Evolutionary conservation across 2,888 invertebrate species (phyloP), one percentile per base, ranked within the genome.

Genomic region (Leptogaster cylindrica): DNA sequence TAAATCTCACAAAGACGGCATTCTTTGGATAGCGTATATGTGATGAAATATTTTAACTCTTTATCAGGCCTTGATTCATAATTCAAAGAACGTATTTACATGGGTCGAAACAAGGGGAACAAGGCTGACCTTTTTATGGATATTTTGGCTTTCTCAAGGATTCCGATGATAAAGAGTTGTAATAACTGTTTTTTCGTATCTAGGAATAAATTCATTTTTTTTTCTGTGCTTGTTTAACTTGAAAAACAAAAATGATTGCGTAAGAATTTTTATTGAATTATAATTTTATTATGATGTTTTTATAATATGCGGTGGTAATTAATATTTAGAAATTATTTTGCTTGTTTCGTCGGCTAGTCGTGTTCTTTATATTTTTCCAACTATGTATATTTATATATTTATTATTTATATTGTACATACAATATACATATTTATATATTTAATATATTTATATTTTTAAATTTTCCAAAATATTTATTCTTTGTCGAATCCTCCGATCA

Each of bases 21-120:
- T 48, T 48, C 44, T 18, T 16, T 12, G 7, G 14, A 8, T 16
- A 16, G 18, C 27, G 36, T n/a, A 27, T 28, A 61, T 25, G n/a
- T 20, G 41, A 61, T 61, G 44, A 61, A 61, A 61, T 58, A 58
- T 61, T 61, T 44, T 61, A 20, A 18, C 12, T 61, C 44, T 51
- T 61, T 61, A 61, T 61, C 61, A 61, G 61, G 7, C 18, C n/a
- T 18, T 41, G 41, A 61, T 61, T 44, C 44, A 61, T 61, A 61
- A 61, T 44, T 61, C 28, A 41, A 48, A 27, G 44, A 27, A 27
- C 61, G 10, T 61, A 61, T 61, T 61, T 61, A 28, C 44, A 44
- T 61, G 61, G 61, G 61, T 44, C 44, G 14, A n/a, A 18, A 20
- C 16, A 44, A 44, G 20, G 31, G 27, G 25, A 23, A 25, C 16